These are phyloP conservation scores for Harpagoxenus sublaevis DNA, from an alignment of 2,888 invertebrate species.

Conservation along the genomic window DNA sequence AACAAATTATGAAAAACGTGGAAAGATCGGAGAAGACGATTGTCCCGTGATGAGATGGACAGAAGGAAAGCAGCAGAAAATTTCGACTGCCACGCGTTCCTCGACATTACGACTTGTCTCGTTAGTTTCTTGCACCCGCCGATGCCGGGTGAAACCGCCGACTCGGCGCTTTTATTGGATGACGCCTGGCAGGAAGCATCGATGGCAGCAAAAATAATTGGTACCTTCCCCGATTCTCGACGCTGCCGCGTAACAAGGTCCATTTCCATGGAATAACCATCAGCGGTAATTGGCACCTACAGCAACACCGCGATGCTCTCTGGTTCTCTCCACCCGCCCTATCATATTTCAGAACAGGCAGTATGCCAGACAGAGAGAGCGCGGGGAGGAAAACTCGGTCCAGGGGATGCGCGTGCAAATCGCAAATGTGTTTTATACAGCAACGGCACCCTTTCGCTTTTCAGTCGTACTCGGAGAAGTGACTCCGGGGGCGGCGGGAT, in stretches of 20 bases:
- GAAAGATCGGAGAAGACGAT: not conserved
- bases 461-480: conserved; percentile 64
- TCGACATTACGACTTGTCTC: conserved; percentile 70
- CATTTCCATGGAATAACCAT: conserved; percentile 86
- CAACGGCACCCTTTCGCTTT: conserved; percentile 80
- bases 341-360: conserved; percentile 83
- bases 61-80: conserved; percentile 38
- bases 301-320: conserved; percentile 76
- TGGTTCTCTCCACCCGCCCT: conserved; percentile 73
- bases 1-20: not conserved
- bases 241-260: conserved; percentile 84
- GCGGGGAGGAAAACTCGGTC: conserved; percentile 70
- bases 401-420: conserved; percentile 76
- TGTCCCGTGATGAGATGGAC: conserved; percentile 7
- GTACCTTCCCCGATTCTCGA: conserved; percentile 82
- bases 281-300: conserved; percentile 86
- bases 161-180: conserved; percentile 74
- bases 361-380: conserved; percentile 42
- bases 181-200: conserved; percentile 76
- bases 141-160: conserved; percentile 64
- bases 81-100: conserved; percentile 44
- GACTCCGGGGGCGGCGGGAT: conserved; percentile 71
- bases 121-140: conserved; percentile 68
- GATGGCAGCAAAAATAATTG: conserved; percentile 83
- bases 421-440: conserved; percentile 82